Evolutionary conservation across 2,113 vertebrate genomes (phyloP), one percentile per base, ranked within the genome.

Genomic region (Clarias gariepinus): DNA sequence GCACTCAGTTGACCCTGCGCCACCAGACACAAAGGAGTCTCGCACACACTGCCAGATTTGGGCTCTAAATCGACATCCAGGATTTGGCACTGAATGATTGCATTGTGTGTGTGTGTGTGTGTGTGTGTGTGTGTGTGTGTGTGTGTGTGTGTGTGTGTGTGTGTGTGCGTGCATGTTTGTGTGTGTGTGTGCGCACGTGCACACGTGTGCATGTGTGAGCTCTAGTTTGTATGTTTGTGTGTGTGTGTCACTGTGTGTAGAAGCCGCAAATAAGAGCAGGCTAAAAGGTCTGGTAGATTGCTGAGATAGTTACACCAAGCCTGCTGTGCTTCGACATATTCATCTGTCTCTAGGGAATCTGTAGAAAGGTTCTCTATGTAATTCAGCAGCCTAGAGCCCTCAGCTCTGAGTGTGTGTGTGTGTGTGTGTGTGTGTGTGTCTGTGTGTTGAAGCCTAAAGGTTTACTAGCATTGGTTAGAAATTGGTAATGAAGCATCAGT

Each of bases 1-100:
- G 92, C 92, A 93, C 93, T 94, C 84, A 68, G 58, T 83, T 93
- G 91, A 95, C 93, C 93, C 84, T 73, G 84, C n/a, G 4, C 61
- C 83, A 87, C 30, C 52, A 87, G 83, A 90, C 87, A 93, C 91
- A 92, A 91, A 91, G 86, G 81, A 83, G 86, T n/a, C 86, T 87
- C 30, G 18, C 71, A 55, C 79, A 76, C 80, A n/a, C 11, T 25
- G 16, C 74, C 41, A 36, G 19, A 57, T 83, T 83, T 71, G 63
- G 47, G 30, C 82, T 76, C 82, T 87, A 66, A 83, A 69, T 64
- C 73, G 57, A 47, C n/a, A 73, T 47, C 63, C 30, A 58, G 41
- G 85, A 83, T 83, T 69, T 83, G 47, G 82, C 81, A 28, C 81
- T 82, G 81, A 83, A 83, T 69, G 81, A 69, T 83, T 78, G 74